These are phyloP conservation scores for Zygaena filipendulae DNA, from an alignment of 2,888 invertebrate species.

Conservation along the genomic window DNA sequence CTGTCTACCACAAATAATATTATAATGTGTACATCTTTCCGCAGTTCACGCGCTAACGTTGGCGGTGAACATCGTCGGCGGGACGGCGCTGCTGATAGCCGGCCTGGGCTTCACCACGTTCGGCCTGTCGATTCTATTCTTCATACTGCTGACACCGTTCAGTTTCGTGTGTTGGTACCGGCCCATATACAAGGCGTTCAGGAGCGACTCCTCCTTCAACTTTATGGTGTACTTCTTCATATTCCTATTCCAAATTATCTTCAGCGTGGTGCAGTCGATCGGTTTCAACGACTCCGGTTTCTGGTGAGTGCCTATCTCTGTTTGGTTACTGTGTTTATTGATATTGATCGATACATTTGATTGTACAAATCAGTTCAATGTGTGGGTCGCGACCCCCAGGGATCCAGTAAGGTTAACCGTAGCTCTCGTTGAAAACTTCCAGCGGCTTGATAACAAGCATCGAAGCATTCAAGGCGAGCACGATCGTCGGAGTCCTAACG, in stretches of 20 bases:
- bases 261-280: conserved; percentile 88
- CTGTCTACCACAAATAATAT: too few species aligned
- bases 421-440: too few species aligned
- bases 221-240: conserved; percentile 99
- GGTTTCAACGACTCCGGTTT: conserved; percentile 88
- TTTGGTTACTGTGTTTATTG: conserved; percentile 11
- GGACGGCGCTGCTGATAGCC: conserved; percentile 79
- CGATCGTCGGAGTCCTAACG: conserved; percentile 82
- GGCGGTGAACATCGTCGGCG: conserved; percentile 87
- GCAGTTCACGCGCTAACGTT: conserved; percentile 92
- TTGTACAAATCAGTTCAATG: background rate
- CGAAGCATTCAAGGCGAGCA: conserved; percentile 66
- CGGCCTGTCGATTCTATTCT: conserved; percentile 89
- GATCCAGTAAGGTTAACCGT: too few species aligned
- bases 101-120: conserved; percentile 75
- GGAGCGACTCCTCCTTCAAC: conserved; percentile 98
- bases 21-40: too few species aligned
- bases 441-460: conserved; percentile 84
- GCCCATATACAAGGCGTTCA: conserved; percentile 98
- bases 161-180: conserved; percentile 99
- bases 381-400: too few species aligned
- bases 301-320: conserved; percentile 81
- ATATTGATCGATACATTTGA: conserved; percentile 2
- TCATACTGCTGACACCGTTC: conserved; percentile 92
- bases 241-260: conserved; percentile 94